Base-by-base conservation (phyloP, 92 coral and sea anemone species). In the Blastomussa wellsi region DNA sequence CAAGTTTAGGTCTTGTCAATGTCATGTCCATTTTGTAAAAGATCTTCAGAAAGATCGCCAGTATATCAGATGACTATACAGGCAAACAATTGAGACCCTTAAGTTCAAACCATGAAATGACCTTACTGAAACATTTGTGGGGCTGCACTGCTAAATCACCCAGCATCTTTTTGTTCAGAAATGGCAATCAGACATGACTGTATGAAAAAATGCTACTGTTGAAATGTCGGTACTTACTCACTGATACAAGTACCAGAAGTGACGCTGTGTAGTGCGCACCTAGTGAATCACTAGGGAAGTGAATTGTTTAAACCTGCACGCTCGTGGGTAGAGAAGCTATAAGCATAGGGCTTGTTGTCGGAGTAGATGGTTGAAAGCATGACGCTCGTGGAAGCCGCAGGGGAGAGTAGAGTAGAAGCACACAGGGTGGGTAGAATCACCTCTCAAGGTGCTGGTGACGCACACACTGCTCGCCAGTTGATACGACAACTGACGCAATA, bases 211-310 rank as follows among this genome's bases (percentile, higher is more conserved):
- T 12, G 60, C 31, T 31, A 89, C 85, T 79, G 87, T 84, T 80
- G 90, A 76, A 69, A 89, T 77, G 72, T 79, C 76, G 74, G 95
- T 94, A 94, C 98, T 94, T 94, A 94, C 98, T 90, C 98, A 92
- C 88, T 77, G 83, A 52, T 31, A 70, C 35, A 76, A 78, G 83
- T 77, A 69, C 76, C 69, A 52, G 78, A 77, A 68, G 83, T 65
- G 88, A 35, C 39, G 87, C 44, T 74, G 81, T 81, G 86, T 53
- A 87, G 78, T 65, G 87, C 71, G 77, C 88, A 77, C 67, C 62
- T 79, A 81, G 65, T 86, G 44, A 57, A 62, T 82, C 81, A 72
- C 88, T 78, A 86, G 90, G 89, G 87, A 83, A 89, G 92, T 84
- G 84, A 79, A 68, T 86, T n/a, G 87, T 74, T 86, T 64, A 84